A percentile compares a stretch with the other conserved stretches of the same genome.
Evolutionary conservation across 2,888 invertebrate species (phyloP).

Genomic region (Hyposoter dolosus): DNA sequence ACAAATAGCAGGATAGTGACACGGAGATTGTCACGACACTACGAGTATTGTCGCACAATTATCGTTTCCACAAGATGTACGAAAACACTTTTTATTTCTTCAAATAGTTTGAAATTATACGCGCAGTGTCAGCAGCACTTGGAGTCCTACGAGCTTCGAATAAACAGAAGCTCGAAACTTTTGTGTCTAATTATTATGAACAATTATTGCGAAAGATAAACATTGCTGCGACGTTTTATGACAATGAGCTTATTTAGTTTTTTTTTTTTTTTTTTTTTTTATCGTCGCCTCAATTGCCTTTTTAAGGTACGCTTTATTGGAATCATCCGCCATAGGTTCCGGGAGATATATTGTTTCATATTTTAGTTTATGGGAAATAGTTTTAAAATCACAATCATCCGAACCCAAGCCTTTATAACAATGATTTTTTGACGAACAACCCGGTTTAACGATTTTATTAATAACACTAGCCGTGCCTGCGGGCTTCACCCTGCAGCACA

Average conservation of each 20-base stretch:
- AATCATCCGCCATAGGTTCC: too few species aligned
- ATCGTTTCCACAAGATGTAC: conserved; percentile 9
- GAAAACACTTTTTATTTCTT: background rate
- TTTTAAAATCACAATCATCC: too few species aligned
- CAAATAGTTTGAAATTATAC: background rate
- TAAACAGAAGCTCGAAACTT: background rate
- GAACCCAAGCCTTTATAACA: too few species aligned
- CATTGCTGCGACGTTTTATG: background rate
- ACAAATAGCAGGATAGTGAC: conserved; percentile 16
- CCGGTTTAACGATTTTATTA: too few species aligned
- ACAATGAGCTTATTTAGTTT: too few species aligned
- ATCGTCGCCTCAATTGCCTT: background rate
- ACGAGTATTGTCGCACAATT: background rate
- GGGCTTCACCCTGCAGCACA: too few species aligned
- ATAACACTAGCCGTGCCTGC: too few species aligned
- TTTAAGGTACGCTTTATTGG: too few species aligned
- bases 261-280: background rate
- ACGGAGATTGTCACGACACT: background rate
- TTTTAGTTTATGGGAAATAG: too few species aligned
- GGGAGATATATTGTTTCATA: too few species aligned
- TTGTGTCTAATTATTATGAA: background rate
- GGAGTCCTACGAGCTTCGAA: background rate
- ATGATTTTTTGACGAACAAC: too few species aligned
- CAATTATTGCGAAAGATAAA: background rate
- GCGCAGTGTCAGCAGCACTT: background rate